phyloP scores from a whole-genome alignment of 2,113 vertebrate species.

The Pongo abelii region DNA sequence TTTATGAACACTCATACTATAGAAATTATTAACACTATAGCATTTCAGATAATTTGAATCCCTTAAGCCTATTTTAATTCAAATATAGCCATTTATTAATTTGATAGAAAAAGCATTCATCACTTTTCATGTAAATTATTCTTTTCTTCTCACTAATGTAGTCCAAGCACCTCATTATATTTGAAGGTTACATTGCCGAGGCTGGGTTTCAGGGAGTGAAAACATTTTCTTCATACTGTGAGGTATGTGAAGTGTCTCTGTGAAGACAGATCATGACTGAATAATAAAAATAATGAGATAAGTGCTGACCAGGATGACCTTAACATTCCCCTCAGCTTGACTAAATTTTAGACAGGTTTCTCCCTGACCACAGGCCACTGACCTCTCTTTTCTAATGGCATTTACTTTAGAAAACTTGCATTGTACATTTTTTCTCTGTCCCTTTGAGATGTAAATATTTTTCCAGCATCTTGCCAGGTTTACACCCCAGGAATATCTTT shows the following conservation, averaged over 20 bases:
- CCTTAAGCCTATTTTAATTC: background rate
- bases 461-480: background rate
- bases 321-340: background rate
- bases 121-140: background rate
- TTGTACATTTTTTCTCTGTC: background rate
- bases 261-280: background rate
- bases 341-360: background rate
- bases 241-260: background rate
- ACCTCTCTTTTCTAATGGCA: background rate
- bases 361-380: too few species aligned
- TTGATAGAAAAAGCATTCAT: background rate
- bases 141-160: background rate
- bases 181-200: background rate
- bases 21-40: background rate
- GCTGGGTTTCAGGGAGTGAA: background rate
- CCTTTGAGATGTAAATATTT: background rate
- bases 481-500: background rate
- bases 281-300: background rate
- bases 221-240: background rate
- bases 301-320: background rate
- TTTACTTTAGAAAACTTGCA: background rate
- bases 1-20: background rate
- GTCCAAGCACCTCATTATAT: background rate
- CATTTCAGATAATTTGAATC: background rate
- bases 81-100: background rate